Evolutionary conservation across 2,888 invertebrate genomes (phyloP).

Genomic region (Ptychoptera albimana): DNA sequence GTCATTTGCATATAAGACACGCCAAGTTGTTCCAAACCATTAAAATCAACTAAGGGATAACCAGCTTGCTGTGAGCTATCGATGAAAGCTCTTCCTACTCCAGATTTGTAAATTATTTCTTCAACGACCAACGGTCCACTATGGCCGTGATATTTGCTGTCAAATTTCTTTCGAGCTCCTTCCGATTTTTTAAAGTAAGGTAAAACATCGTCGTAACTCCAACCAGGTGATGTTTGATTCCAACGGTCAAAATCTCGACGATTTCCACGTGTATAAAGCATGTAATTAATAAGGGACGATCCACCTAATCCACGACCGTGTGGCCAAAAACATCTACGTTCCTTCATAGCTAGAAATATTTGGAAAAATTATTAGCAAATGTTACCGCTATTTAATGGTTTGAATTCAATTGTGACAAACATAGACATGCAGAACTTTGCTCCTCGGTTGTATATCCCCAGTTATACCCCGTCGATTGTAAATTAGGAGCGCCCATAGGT

Average conservation of each 20-base stretch:
- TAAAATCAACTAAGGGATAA: constrained; percentile 23
- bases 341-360: constrained; percentile 21
- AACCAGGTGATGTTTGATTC: constrained; percentile 22
- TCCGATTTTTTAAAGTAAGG: constrained; percentile 22
- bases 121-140: constrained; percentile 25
- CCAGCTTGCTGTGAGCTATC: constrained; percentile 40
- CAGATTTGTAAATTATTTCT: constrained; percentile 25
- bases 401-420: constrained; percentile 14
- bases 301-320: constrained; percentile 13
- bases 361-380: neutral
- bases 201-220: constrained; percentile 27
- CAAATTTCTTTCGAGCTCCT: constrained; percentile 11
- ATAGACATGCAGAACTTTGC: constrained; percentile 34
- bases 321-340: constrained; percentile 30
- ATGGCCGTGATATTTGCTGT: constrained; percentile 21
- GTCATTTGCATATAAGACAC: constrained; percentile 37
- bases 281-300: constrained; percentile 16
- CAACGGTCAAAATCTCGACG: constrained; percentile 16
- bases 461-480: constrained; percentile 40
- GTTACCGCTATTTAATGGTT: neutral
- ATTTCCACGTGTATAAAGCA: constrained; percentile 18
- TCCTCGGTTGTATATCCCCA: constrained; percentile 45
- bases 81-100: constrained; percentile 40
- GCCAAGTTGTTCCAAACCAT: constrained; percentile 31
- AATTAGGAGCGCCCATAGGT: constrained; percentile 34